These are phyloP conservation scores for Odontophorus gujanensis DNA, from an alignment of 2,113 vertebrate species.

Conservation along the genomic window DNA sequence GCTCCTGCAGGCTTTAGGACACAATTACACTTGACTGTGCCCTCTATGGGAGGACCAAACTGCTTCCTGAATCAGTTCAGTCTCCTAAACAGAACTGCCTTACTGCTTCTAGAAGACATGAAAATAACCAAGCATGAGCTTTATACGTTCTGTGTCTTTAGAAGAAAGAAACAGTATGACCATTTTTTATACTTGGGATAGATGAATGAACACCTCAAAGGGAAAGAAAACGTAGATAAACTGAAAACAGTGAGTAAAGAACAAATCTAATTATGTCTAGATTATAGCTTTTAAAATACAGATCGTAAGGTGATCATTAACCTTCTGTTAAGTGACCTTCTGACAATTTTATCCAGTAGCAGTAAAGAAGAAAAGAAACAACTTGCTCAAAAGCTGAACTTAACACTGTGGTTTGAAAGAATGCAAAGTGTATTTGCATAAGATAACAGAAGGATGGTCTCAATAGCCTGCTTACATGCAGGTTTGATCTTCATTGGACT, in stretches of 20 bases:
- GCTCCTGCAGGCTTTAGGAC: neutral
- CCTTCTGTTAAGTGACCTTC: neutral
- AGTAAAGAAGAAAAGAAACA: neutral
- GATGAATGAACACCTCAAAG: neutral
- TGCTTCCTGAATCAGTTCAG: neutral
- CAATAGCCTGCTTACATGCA: slow-evolving; percentile 9
- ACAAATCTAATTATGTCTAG: neutral
- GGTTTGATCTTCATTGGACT: neutral
- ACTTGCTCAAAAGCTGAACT: neutral
- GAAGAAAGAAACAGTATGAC: neutral
- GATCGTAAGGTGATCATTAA: neutral
- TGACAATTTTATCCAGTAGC: neutral
- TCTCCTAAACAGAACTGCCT: neutral
- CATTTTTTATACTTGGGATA: neutral
- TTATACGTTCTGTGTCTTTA: neutral
- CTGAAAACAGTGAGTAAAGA: neutral
- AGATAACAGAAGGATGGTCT: neutral
- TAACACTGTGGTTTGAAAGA: neutral
- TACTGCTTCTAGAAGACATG: neutral
- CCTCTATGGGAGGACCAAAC: neutral
- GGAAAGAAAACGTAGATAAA: neutral
- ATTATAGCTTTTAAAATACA: neutral
- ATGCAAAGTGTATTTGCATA: neutral
- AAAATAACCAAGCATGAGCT: neutral
- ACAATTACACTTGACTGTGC: neutral